These are phyloP conservation scores for Celastrina argiolus DNA, from an alignment of 2,888 invertebrate genomes.

Conservation along the genomic window DNA sequence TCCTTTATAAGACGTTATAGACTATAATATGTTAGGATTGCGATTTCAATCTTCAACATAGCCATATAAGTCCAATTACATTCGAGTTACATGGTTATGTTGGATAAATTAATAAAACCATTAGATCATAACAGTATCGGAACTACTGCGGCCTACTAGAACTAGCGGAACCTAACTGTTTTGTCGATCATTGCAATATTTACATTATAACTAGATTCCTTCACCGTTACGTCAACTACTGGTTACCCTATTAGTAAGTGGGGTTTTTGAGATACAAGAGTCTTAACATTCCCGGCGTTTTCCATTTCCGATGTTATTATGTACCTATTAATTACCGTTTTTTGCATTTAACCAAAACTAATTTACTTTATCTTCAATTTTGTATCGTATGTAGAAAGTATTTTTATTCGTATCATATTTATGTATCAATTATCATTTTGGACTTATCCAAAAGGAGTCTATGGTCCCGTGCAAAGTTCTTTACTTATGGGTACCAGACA, in stretches of 20 bases:
- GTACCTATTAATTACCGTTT: no score
- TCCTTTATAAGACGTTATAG: no score
- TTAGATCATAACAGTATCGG: slow-evolving; percentile 52
- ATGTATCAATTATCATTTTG: no score
- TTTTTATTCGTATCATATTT: no score
- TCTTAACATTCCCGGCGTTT: background rate
- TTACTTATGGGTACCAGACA: no score
- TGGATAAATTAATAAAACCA: slow-evolving; percentile 17
- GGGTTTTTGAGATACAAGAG: background rate
- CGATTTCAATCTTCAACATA: background rate
- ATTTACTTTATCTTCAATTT: no score
- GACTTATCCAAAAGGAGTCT: no score
- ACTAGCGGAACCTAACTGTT: slow-evolving; percentile 42
- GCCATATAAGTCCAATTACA: background rate
- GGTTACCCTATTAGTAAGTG: background rate
- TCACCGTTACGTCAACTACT: background rate
- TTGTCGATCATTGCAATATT: slow-evolving; percentile 29
- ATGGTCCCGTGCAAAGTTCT: no score
- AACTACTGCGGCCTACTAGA: slow-evolving; percentile 45
- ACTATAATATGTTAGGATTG: background rate
- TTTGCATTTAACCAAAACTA: no score
- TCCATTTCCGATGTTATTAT: background rate
- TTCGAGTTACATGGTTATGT: background rate
- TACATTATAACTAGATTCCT: slow-evolving; percentile 25
- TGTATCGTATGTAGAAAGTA: no score